Evolutionary conservation across 2,113 vertebrate species (phyloP).

Genomic region (Sinocyclocheilus rhinocerous): DNA sequence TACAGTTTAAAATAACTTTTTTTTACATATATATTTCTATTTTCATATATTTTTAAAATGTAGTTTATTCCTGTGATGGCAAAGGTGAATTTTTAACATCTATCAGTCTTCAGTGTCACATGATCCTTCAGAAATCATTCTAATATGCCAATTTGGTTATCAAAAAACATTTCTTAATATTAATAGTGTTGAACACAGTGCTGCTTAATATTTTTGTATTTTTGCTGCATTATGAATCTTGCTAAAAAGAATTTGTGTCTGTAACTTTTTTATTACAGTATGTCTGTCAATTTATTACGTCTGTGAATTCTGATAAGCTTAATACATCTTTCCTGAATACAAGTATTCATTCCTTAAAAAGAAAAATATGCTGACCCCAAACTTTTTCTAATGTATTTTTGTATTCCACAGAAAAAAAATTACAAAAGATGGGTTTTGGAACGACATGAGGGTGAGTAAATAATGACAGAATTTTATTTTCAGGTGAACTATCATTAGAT

Average conservation of each 20-base stretch:
- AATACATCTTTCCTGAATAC: neutral
- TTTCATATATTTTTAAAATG: neutral
- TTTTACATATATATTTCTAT: neutral
- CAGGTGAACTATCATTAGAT: no score
- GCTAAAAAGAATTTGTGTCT: no score
- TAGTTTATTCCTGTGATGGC: no score
- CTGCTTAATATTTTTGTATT: neutral
- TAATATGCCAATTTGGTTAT: neutral
- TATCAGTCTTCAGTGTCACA: no score
- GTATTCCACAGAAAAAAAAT: neutral
- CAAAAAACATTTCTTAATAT: neutral
- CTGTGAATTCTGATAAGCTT: neutral
- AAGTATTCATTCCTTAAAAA: neutral
- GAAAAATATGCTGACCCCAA: neutral
- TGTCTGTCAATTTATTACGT: neutral
- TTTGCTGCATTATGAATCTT: no score
- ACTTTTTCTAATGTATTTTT: neutral
- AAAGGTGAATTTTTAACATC: no score
- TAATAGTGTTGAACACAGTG: neutral
- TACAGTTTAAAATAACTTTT: no score
- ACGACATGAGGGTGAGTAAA: neutral
- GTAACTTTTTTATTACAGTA: no score
- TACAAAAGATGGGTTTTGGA: neutral
- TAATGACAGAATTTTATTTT: neutral
- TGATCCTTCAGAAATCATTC: no score